Conservation (phyloP, 2,113 vertebrate genomes). For the Dicrurus megarhynchus region DNA sequence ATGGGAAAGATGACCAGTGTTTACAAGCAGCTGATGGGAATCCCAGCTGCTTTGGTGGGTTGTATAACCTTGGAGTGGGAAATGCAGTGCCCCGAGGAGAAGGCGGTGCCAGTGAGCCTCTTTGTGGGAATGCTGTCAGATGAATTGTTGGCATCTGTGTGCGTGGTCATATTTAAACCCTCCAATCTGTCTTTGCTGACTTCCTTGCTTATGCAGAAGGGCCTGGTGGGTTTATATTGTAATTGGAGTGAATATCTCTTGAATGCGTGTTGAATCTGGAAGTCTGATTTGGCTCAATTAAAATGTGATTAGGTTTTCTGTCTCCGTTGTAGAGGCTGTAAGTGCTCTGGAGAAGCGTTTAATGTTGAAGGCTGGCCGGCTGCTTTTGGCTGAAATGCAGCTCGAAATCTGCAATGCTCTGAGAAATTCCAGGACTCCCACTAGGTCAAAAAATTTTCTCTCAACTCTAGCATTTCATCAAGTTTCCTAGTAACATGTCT, state of each 20-base stretch:
- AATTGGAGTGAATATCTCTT: not conserved
- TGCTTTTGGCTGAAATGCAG: conserved; percentile 45
- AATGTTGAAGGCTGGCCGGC: conserved; percentile 40
- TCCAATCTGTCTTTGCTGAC: not conserved
- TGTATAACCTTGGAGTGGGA: not conserved
- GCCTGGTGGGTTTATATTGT: not conserved
- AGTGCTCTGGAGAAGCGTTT: conserved; percentile 46
- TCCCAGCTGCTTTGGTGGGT: not conserved
- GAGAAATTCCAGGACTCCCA: conserved; percentile 67
- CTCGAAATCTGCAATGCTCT: conserved; percentile 35
- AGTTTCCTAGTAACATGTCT: conserved; percentile 7
- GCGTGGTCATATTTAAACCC: not conserved
- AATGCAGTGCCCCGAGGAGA: not conserved
- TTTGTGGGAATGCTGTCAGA: not conserved
- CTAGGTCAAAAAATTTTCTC: conserved; percentile 6
- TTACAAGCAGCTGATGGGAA: not conserved
- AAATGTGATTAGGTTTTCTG: conserved; percentile 58
- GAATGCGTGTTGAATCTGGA: conserved; percentile 44
- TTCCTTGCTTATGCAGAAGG: not conserved
- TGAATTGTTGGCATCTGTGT: not conserved
- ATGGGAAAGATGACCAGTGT: not conserved
- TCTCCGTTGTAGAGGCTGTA: conserved; percentile 31
- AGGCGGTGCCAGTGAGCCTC: not conserved
- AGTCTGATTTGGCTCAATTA: conserved; percentile 46
- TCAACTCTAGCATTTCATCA: conserved; percentile 24